A percentile compares a stretch with the other conserved stretches of the same genome.
These are phyloP conservation scores for Dryoscopus gambensis DNA, from an alignment of 2,113 vertebrate species.

Conservation along the genomic window DNA sequence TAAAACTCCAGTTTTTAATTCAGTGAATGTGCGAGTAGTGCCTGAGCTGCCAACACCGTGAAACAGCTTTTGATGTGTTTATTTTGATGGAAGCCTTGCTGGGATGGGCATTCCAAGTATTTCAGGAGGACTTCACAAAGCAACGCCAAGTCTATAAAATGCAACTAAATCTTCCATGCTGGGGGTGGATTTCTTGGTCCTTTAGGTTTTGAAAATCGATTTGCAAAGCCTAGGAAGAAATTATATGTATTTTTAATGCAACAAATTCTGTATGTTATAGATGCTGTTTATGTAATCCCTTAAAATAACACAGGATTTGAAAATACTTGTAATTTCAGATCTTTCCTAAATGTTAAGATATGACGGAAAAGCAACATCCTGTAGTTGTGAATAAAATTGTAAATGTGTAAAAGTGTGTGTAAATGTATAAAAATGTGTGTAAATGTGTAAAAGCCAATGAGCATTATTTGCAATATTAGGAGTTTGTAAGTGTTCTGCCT, in stretches of 20 bases:
- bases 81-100: not conserved
- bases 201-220: constrained; percentile 90
- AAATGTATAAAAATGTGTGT: not conserved
- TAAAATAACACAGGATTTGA: not conserved
- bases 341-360: not conserved
- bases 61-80: not conserved
- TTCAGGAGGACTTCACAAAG: not conserved
- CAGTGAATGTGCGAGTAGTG: not conserved
- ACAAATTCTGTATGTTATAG: not conserved
- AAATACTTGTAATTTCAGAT: not conserved
- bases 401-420: not conserved
- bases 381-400: not conserved
- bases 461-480: not conserved
- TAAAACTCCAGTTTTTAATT: not conserved
- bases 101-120: not conserved
- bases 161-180: constrained; percentile 78
- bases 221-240: constrained; percentile 82
- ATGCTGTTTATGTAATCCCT: not conserved
- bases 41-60: not conserved
- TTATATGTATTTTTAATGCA: not conserved
- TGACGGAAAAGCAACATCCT: not conserved
- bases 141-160: not conserved
- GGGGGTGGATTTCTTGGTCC: constrained; percentile 87
- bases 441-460: not conserved
- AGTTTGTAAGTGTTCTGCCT: not conserved